Conservation (phyloP, 2,113 vertebrate species). For the Pangasianodon gigas region DNA sequence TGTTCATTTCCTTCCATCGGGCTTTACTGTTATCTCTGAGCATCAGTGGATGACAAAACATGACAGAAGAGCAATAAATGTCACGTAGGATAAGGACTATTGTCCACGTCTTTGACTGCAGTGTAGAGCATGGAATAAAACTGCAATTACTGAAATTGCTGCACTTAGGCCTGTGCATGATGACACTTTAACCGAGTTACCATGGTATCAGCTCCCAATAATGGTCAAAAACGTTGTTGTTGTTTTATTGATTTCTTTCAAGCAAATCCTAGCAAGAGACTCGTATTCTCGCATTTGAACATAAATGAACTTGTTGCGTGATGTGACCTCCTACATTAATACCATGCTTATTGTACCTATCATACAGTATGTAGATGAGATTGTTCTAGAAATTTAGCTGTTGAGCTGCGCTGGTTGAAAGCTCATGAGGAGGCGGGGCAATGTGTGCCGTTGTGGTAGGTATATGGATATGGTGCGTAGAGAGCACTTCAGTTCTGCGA, state of each 20-base stretch:
- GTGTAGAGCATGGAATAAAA: background rate
- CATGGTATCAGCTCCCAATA: background rate
- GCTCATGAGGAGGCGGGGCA: background rate
- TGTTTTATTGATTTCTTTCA: background rate
- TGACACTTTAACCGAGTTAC: background rate
- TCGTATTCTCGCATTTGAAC: background rate
- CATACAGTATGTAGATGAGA: background rate
- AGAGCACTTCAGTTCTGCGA: too few relatives aligned
- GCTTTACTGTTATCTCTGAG: background rate
- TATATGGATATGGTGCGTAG: too few relatives aligned
- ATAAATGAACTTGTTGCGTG: background rate
- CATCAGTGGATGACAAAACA: background rate
- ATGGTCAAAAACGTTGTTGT: background rate
- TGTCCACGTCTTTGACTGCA: background rate
- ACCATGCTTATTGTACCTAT: background rate
- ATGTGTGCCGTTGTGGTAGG: background rate
- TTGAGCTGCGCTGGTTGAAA: background rate
- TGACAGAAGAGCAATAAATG: constrained; percentile 1
- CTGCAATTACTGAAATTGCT: background rate
- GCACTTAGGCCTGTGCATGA: background rate
- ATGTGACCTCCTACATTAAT: background rate
- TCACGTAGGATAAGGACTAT: background rate
- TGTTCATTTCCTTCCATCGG: background rate
- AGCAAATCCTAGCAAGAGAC: background rate
- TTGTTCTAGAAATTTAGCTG: background rate